Percentiles rank a stretch among this genome's conserved stretches.
These are phyloP conservation scores for Manduca sexta DNA, from an alignment of 1,140 invertebrate genomes.

Conservation along the genomic window DNA sequence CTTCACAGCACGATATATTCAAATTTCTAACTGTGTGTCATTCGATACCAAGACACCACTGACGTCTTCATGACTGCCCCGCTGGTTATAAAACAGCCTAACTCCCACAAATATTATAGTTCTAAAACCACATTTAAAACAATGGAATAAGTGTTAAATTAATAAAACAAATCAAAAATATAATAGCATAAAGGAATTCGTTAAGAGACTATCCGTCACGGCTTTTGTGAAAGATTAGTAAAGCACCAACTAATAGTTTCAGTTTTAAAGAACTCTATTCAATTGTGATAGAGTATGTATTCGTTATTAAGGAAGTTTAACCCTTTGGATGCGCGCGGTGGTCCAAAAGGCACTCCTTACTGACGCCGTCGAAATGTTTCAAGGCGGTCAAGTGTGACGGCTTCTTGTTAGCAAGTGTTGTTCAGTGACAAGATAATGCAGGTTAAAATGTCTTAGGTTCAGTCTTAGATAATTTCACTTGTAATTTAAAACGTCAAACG, in stretches of 20 bases:
- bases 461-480: too few species aligned
- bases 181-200: conserved; percentile 54
- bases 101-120: background rate
- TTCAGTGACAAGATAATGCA: conserved; percentile 58
- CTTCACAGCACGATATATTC: conserved; percentile 63
- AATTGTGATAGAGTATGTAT: conserved; percentile 9
- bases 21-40: conserved; percentile 56
- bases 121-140: background rate
- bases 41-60: conserved; percentile 45
- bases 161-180: conserved; percentile 1
- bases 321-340: conserved; percentile 34
- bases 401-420: conserved; percentile 58
- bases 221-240: conserved; percentile 38
- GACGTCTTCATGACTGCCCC: conserved; percentile 50
- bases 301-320: conserved; percentile 18
- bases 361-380: conserved; percentile 56
- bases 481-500: too few species aligned
- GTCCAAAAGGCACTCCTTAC: conserved; percentile 38
- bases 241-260: conserved; percentile 19
- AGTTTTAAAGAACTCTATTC: conserved; percentile 14
- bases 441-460: background rate
- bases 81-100: background rate
- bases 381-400: conserved; percentile 58
- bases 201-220: conserved; percentile 58
- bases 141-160: conserved; percentile 1